A percentile compares a stretch with the other conserved stretches of the same genome.
Conservation (phyloP, 23 tunicate species). For the Diplosoma virens region DNA sequence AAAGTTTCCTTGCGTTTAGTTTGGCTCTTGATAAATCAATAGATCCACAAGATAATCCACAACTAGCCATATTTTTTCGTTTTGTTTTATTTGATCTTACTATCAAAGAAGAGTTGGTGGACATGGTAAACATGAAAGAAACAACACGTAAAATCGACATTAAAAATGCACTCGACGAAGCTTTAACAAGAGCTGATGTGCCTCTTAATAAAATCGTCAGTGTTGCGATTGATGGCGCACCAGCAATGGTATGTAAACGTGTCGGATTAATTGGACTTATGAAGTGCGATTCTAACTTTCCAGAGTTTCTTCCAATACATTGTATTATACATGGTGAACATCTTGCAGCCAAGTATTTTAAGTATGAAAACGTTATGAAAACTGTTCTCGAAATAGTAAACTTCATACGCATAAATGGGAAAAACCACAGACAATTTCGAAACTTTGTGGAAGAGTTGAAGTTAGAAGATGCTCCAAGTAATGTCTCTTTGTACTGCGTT, state of each 20-base stretch:
- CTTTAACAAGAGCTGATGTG: no score
- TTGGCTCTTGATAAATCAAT: no score
- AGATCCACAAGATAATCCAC: no score
- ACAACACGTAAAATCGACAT: no score
- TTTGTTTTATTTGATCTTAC: no score
- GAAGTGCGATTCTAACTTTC: constrained; percentile 31
- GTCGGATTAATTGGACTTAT: constrained; percentile 43
- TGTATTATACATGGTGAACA: constrained; percentile 40
- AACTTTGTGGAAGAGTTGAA: constrained; percentile 36
- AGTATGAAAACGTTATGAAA: constrained; percentile 25
- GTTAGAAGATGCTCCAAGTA: constrained; percentile 36
- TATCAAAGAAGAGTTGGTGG: no score
- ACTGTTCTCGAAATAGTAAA: constrained; percentile 38
- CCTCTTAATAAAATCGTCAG: no score
- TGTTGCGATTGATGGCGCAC: no score
- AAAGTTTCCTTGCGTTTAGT: no score
- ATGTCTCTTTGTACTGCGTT: background rate
- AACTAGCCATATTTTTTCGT: no score
- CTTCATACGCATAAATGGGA: constrained; percentile 27
- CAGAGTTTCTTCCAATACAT: constrained; percentile 35
- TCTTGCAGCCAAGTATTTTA: constrained; percentile 29
- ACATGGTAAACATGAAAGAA: no score
- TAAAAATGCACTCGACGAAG: no score
- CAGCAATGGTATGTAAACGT: constrained; percentile 36
- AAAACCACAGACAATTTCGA: constrained; percentile 34